A percentile compares a stretch with the other conserved stretches of the same genome.
These are phyloP conservation scores for Lamproptera curius DNA, from an alignment of 2,888 invertebrate genomes.

Conservation along the genomic window DNA sequence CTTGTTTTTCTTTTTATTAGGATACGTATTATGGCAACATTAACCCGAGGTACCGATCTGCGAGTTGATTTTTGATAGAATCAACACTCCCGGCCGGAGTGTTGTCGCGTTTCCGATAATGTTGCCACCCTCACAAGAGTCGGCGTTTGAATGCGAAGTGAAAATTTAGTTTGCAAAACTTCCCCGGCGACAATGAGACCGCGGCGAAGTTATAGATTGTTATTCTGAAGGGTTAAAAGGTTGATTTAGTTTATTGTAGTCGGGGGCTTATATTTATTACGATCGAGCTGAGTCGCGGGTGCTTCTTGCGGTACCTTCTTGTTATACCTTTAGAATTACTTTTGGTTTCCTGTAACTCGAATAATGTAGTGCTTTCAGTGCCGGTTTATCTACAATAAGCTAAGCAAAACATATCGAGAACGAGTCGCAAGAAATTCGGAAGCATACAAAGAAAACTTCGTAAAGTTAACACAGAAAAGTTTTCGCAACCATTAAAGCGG, in stretches of 20 bases:
- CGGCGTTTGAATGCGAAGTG: slow-evolving; percentile 62
- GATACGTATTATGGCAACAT: no score
- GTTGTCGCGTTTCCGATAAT: slow-evolving; percentile 66
- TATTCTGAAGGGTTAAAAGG: slow-evolving; percentile 55
- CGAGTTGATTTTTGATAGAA: slow-evolving; percentile 72
- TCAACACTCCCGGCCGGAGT: slow-evolving; percentile 63
- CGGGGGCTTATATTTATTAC: slow-evolving; percentile 27
- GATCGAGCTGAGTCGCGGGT: slow-evolving; percentile 1
- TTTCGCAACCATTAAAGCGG: no score
- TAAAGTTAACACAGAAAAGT: no score
- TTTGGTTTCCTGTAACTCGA: no score
- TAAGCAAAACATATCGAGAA: no score
- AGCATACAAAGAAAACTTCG: no score
- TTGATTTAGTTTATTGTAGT: slow-evolving; percentile 30
- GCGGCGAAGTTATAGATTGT: slow-evolving; percentile 70
- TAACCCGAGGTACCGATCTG: slow-evolving; percentile 35
- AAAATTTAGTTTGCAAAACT: slow-evolving; percentile 69
- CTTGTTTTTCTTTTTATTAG: no score
- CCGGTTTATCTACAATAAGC: no score
- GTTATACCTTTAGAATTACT: no score
- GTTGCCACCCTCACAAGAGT: slow-evolving; percentile 54
- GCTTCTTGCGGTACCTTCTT: no score
- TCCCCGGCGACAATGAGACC: slow-evolving; percentile 46
- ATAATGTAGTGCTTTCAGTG: no score
- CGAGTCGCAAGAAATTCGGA: no score